Conservation (phyloP, 2,113 vertebrate species). For the Aspidoscelis tigris region DNA sequence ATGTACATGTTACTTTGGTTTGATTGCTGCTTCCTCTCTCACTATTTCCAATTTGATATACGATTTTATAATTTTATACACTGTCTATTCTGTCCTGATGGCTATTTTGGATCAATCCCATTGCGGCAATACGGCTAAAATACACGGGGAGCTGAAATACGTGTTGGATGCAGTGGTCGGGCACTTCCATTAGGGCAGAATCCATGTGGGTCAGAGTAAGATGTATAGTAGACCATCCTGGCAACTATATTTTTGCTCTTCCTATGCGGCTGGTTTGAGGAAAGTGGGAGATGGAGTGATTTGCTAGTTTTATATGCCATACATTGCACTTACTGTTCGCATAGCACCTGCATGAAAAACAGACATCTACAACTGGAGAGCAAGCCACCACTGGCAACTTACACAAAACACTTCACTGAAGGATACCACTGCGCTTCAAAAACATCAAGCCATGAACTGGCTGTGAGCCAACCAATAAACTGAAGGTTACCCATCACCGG, state of each 20-base stretch:
- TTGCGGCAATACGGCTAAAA: neutral
- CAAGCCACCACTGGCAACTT: constrained; percentile 30
- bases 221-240: neutral
- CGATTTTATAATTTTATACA: neutral
- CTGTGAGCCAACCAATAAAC: neutral
- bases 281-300: neutral
- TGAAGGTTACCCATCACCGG: neutral
- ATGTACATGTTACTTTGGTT: neutral
- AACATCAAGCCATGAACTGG: constrained; percentile 13
- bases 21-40: neutral
- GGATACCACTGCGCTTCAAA: constrained; percentile 33
- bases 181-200: too few species aligned
- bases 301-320: neutral
- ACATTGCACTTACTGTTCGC: constrained; percentile 18
- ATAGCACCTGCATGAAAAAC: constrained; percentile 26
- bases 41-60: neutral
- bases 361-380: constrained; percentile 24
- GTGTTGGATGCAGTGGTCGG: neutral
- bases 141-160: too few species aligned
- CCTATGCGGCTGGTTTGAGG: neutral
- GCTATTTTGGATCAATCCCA: neutral
- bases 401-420: constrained; percentile 37
- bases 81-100: too few species aligned
- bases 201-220: neutral
- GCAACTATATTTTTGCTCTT: neutral